Evolutionary conservation across 2,888 invertebrate genomes (phyloP).

Genomic region (Chrysodeixis includens): DNA sequence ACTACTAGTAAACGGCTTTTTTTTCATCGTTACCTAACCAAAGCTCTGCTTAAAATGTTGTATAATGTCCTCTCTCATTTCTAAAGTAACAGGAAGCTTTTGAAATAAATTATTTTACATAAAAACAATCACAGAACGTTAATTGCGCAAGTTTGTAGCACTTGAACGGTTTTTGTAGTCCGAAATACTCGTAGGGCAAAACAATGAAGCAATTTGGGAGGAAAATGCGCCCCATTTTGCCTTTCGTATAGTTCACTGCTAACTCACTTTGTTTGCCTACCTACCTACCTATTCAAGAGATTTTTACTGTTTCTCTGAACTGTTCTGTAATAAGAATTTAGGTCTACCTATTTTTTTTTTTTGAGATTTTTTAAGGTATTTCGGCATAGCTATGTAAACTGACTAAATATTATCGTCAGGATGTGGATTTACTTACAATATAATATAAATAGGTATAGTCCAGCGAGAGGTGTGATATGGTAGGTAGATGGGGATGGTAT

Average conservation of each 20-base stretch:
- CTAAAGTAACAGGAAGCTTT: not conserved
- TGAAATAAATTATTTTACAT: not conserved
- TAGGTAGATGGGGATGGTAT: no score
- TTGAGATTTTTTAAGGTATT: not conserved
- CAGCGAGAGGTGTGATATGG: no score
- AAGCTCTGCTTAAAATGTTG: not conserved
- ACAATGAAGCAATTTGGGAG: constrained; percentile 7
- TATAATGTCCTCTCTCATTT: not conserved
- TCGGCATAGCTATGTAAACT: constrained; percentile 12
- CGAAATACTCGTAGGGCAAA: constrained; percentile 2
- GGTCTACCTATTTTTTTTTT: no score
- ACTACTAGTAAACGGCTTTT: no score
- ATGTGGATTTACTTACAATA: no score
- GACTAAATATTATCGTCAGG: no score
- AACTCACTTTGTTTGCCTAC: not conserved
- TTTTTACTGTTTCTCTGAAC: not conserved
- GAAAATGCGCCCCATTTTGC: constrained; percentile 3
- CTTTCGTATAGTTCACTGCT: not conserved
- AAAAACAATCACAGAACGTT: constrained; percentile 6
- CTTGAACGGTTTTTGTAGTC: constrained; percentile 6
- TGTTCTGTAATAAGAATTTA: no score
- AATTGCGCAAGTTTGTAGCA: constrained; percentile 4
- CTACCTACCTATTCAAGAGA: not conserved
- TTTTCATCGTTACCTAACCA: not conserved
- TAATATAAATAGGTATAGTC: no score